Conservation (phyloP, 2,797 vertebrate species). For the Myiotriccus ornatus region DNA sequence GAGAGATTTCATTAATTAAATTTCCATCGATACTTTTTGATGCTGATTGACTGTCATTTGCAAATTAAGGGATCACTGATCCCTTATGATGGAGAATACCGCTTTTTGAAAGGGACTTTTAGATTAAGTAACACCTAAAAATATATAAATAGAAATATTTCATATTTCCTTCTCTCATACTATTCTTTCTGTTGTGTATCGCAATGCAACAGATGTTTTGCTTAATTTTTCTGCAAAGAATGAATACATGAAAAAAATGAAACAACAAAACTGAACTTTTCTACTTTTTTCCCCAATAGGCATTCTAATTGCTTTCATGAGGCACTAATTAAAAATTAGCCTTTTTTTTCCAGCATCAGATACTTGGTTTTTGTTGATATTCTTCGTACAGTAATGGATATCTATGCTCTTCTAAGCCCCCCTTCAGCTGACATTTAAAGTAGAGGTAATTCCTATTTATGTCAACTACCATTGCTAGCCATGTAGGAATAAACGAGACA, state of each 20-base stretch:
- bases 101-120: not conserved
- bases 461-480: slow-evolving; percentile 26
- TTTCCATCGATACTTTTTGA: not conserved
- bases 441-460: slow-evolving; percentile 43
- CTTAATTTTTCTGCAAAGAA: not conserved
- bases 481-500: slow-evolving; percentile 30
- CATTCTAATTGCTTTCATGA: slow-evolving; percentile 28
- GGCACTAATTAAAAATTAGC: slow-evolving; percentile 24
- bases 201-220: not conserved
- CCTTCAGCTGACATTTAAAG: slow-evolving; percentile 48
- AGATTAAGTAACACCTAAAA: not conserved
- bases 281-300: not conserved
- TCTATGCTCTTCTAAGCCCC: not conserved
- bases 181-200: not conserved
- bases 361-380: not conserved
- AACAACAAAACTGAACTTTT: not conserved
- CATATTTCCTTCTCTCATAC: not conserved
- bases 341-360: not conserved
- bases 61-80: not conserved
- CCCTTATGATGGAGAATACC: not conserved
- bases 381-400: slow-evolving; percentile 11
- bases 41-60: not conserved
- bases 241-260: not conserved
- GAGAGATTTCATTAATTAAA: not conserved
- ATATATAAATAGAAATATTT: not conserved